Percentiles rank a stretch among this genome's conserved stretches.
Conservation (phyloP, 2,113 vertebrate species). For the Urocitellus parryii region DNA sequence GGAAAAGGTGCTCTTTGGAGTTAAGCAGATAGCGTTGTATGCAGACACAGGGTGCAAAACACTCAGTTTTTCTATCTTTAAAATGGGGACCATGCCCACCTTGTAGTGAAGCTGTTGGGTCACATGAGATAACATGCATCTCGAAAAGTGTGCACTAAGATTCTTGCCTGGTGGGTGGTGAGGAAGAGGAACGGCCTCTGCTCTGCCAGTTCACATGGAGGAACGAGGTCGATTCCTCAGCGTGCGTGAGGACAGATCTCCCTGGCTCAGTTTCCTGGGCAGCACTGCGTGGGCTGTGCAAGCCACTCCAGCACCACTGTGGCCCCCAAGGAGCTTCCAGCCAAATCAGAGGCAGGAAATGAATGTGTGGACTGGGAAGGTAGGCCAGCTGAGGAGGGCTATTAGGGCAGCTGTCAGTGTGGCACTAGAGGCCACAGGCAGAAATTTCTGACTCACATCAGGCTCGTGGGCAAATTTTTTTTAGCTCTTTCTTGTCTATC, state of each 20-base stretch:
- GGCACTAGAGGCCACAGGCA: background rate
- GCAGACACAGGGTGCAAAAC: rapidly evolving
- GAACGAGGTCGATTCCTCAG: background rate
- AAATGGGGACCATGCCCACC: background rate
- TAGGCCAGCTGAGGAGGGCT: background rate
- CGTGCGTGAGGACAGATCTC: background rate
- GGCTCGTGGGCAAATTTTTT: background rate
- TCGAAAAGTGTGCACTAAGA: background rate
- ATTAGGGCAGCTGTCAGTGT: rapidly evolving
- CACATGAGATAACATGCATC: background rate
- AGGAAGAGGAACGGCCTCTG: background rate
- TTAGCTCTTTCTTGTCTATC: background rate
- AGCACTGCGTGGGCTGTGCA: background rate
- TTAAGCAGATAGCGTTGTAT: rapidly evolving
- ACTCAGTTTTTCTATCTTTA: background rate
- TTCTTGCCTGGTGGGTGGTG: background rate
- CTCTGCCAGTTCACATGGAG: background rate
- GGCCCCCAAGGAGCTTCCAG: background rate
- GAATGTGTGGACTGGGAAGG: too few species aligned
- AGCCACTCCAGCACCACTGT: background rate
- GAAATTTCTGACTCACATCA: background rate
- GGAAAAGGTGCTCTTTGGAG: background rate
- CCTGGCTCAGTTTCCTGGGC: background rate
- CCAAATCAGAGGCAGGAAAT: background rate
- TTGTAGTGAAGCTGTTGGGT: background rate